Conservation (phyloP, 2,888 invertebrate species). For the Ophonus ardosiacus region DNA sequence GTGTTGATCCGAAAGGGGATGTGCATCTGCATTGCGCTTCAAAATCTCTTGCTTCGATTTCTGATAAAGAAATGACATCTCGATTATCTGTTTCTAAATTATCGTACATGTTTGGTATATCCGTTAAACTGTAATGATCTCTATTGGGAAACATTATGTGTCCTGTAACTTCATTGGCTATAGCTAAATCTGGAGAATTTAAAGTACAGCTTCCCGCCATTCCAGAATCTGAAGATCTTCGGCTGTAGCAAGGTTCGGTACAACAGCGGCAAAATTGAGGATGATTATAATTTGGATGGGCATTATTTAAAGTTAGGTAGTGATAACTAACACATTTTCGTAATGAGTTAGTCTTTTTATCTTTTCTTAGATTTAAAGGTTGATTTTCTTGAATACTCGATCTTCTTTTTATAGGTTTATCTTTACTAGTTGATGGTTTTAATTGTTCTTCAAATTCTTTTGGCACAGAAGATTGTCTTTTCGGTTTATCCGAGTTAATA, state of each 20-base stretch:
- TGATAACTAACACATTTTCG: conserved; percentile 77
- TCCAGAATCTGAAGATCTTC: conserved; percentile 89
- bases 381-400: conserved; percentile 64
- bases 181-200: conserved; percentile 82
- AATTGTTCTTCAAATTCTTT: conserved; percentile 25
- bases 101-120: conserved; percentile 49
- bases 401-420: conserved; percentile 46
- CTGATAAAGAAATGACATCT: conserved; percentile 77
- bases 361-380: conserved; percentile 28
- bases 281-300: conserved; percentile 58
- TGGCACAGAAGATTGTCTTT: conserved; percentile 73
- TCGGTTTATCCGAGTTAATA: conserved; percentile 80
- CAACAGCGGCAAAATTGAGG: conserved; percentile 69
- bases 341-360: conserved; percentile 68
- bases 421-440: conserved; percentile 44
- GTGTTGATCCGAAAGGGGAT: conserved; percentile 86
- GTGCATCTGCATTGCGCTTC: conserved; percentile 85
- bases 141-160: conserved; percentile 27
- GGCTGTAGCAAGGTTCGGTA: conserved; percentile 79
- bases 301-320: conserved; percentile 72
- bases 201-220: conserved; percentile 90
- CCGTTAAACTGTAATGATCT: conserved; percentile 53
- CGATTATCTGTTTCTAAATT: conserved; percentile 67
- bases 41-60: conserved; percentile 80
- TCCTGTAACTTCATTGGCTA: conserved; percentile 67